Evolutionary conservation across 1,140 invertebrate genomes (phyloP).

Genomic region (Brachionus calyciflorus): DNA sequence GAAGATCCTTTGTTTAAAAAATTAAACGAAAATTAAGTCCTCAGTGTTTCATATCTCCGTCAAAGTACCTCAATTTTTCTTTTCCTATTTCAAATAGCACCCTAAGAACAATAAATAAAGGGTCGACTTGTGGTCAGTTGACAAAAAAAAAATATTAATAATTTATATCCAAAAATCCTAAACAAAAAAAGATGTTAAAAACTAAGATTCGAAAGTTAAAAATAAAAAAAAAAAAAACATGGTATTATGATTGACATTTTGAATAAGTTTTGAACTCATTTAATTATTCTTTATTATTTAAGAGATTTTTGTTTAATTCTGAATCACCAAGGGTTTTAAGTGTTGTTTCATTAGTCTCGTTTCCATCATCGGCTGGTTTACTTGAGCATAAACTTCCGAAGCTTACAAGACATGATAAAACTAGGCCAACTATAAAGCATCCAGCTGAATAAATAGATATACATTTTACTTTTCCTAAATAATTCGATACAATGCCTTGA

Average conservation of each 20-base stretch:
- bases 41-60: no score
- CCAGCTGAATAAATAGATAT: neutral
- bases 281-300: conserved; percentile 5
- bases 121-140: no score
- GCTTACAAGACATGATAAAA: conserved; percentile 19
- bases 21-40: no score
- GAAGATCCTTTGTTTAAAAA: no score
- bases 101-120: no score
- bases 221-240: neutral
- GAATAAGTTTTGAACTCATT: no score
- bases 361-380: neutral
- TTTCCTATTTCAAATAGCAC: no score
- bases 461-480: neutral
- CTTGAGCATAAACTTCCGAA: neutral
- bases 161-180: no score
- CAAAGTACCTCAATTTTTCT: no score
- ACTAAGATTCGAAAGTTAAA: conserved; percentile 2
- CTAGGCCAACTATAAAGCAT: conserved; percentile 19
- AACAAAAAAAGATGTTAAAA: no score
- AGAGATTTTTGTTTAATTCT: conserved; percentile 6
- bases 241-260: no score
- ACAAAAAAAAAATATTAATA: no score
- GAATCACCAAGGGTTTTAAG: conserved; percentile 13
- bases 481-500: neutral
- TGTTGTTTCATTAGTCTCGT: conserved; percentile 27